Conservation (phyloP, 2,113 vertebrate genomes). For the Tricholaema leucomelas region DNA sequence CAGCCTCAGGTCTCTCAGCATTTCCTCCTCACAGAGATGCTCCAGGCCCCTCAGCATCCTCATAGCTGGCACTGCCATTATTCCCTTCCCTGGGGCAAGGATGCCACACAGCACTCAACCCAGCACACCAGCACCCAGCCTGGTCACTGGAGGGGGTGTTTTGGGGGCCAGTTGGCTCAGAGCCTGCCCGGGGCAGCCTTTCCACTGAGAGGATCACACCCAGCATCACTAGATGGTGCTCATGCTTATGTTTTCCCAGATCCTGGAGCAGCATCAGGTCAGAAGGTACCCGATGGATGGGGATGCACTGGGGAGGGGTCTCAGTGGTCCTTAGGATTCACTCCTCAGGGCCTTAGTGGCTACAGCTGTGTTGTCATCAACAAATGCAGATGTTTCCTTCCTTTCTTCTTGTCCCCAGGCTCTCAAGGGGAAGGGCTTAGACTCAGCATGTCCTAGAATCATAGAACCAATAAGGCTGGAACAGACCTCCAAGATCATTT, state of each 20-base stretch:
- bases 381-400: fast-evolving
- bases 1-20: background rate
- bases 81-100: background rate
- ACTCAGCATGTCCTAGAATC: background rate
- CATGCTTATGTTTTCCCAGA: slow-evolving; percentile 32
- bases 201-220: fast-evolving
- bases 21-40: background rate
- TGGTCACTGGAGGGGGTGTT: fast-evolving
- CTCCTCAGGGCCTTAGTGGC: no score
- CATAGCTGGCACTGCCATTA: background rate
- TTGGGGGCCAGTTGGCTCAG: background rate
- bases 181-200: background rate
- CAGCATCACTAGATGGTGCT: slow-evolving; percentile 68
- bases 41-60: background rate
- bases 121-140: background rate
- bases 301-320: background rate
- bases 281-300: background rate
- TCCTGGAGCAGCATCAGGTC: background rate
- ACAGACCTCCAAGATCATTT: no score
- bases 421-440: fast-evolving
- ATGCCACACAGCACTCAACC: fast-evolving
- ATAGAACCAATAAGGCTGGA: no score
- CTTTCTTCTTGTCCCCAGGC: background rate
- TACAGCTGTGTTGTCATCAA: fast-evolving
- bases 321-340: background rate